Evolutionary conservation across 2,113 vertebrate genomes (phyloP), one percentile per base, ranked within the genome.

Genomic region (Sialia sialis): DNA sequence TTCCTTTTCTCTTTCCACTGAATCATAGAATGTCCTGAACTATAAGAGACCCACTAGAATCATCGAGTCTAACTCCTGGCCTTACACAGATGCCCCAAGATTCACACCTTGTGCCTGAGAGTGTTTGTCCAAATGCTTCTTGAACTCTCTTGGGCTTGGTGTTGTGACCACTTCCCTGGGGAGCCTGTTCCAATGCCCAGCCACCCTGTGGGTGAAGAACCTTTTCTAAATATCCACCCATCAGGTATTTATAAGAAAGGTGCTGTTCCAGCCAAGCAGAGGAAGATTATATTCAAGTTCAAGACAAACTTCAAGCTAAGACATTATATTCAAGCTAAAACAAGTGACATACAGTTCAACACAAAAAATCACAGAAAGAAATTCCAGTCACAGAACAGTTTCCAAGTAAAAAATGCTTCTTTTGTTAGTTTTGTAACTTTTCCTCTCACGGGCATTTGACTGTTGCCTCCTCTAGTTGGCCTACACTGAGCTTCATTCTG

Each of bases 91-190:
- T 46, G 16, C 4, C 17, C 27, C 22, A 60, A 17, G 46, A 38
- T 7, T 54, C 23, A 39, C 29, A 60, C 8, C 15, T 13, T 1
- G 12, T 69, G 32, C 6, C n/a, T 44, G 22, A 60, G 38, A 13
- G 14, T 11, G 10, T 6, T 6, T 52, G 22, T 22, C 16, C n/a
- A 46, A 54, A 54, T 0, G 0, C 14, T 38, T 76, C 7, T n/a
- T 78, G 73, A 38, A 9, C 39, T 54, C 12, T 54, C 0, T n/a
- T 2, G 0, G 27, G 23, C 22, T 58, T 51, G 22, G 9, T 44
- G 73, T 27, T 60, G 63, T n/a, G 63, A 27, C 3, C 32, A 19
- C 15, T 23, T 2, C 27, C 46, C 46, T 16, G 27, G 11, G 8
- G 27, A 77, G 11, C 27, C 9, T 30, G 5, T 52, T 34, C 8